These are phyloP conservation scores for Exocentrus adspersus DNA, from an alignment of 2,888 invertebrate genomes.

Conservation along the genomic window DNA sequence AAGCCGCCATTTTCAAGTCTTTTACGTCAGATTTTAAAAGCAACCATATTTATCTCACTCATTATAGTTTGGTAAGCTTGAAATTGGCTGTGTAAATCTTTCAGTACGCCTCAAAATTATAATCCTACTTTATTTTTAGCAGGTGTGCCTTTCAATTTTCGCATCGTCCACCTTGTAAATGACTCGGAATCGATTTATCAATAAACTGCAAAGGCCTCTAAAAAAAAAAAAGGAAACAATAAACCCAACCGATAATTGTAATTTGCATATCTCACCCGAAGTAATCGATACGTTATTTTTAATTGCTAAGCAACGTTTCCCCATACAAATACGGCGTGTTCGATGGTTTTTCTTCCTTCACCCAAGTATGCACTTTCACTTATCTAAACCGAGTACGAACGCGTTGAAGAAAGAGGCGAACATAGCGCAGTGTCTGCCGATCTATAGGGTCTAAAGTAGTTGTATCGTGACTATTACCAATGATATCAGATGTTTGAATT, in stretches of 20 bases:
- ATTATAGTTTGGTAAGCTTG: too few species aligned
- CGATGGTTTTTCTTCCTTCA: slow-evolving; percentile 29
- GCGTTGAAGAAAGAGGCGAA: slow-evolving; percentile 22
- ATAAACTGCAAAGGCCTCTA: slow-evolving; percentile 25
- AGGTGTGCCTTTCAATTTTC: too few species aligned
- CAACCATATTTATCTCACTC: too few species aligned
- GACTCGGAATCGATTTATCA: slow-evolving; percentile 21
- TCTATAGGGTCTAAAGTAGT: slow-evolving; percentile 18
- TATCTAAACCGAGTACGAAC: background rate
- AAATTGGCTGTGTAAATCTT: too few species aligned
- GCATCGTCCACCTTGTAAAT: too few species aligned
- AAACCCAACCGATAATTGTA: slow-evolving; percentile 43
- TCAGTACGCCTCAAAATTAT: too few species aligned
- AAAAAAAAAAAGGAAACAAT: slow-evolving; percentile 35
- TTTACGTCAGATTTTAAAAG: too few species aligned
- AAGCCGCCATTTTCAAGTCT: too few species aligned
- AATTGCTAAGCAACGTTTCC: slow-evolving; percentile 61
- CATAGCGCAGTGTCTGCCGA: slow-evolving; percentile 22
- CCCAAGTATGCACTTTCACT: background rate
- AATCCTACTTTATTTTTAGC: too few species aligned
- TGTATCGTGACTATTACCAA: slow-evolving; percentile 60
- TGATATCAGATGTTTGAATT: slow-evolving; percentile 62
- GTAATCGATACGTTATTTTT: slow-evolving; percentile 57
- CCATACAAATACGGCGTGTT: slow-evolving; percentile 57
- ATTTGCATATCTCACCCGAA: slow-evolving; percentile 56